Base-by-base conservation (phyloP, 1,140 invertebrate species). In the Drepana arcuata region DNA sequence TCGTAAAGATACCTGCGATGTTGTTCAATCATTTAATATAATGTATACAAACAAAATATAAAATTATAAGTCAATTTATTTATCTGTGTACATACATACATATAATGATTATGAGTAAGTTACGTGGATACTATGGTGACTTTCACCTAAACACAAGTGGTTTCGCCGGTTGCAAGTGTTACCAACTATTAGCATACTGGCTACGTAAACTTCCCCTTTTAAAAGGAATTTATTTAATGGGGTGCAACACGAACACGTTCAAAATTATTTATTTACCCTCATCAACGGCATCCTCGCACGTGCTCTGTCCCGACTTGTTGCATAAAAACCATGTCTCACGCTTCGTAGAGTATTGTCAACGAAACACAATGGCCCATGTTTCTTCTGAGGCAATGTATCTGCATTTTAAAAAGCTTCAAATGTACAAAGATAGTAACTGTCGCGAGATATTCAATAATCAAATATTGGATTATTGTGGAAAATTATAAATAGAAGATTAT, bases 71-170 rank as follows among this genome's bases (percentile, higher is more conserved):
- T 21, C 18, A 21, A 21, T 9, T 9, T 21, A 21, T 21, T 21
- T 4, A 5, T 21, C 18, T n/a, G 9, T 21, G 4, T 5, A 21
- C 18, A 21, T 21, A 21, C 9, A 5, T 5, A 21, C 18, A 21
- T 21, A 21, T 21, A 9, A 9, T 21, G 18, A 21, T 21, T 18
- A 21, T 23, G 7, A 43, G 26, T 23, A 9, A 43, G 26, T 16
- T 38, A 7, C 25, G 27, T 33, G 12, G 15, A 29, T 25, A 13
- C 23, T 37, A 28, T 15, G 23, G 35, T 18, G 11, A 48, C 41
- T 54, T 54, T 45, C 41, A 37, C 45, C 34, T 9, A 41, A 41
- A 41, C 38, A 38, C 18, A 21, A 21, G 18, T 21, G 40, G 18
- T 24, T 26, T 12, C 13, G 26, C 9, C 37, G 16, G 26, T 36